Base-by-base conservation (phyloP, 2,888 invertebrate genomes). In the Ectemnius continuus region DNA sequence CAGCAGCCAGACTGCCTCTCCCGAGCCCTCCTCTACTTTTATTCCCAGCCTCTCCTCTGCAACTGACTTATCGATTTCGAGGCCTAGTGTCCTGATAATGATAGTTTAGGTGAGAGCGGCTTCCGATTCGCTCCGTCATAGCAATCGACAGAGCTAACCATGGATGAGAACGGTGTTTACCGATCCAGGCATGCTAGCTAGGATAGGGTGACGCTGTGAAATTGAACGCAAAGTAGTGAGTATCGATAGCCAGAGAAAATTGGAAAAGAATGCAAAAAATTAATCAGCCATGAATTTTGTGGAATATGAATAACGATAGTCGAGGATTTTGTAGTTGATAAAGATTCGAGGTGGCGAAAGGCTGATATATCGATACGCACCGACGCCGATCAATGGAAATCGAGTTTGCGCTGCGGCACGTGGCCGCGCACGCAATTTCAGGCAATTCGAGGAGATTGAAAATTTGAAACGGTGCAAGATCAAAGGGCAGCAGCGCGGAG, bases 201-300 rank as follows among this genome's bases (percentile, higher is more conserved):
- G 58, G 66, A 60, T 73, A 67, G 76, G 73, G 70, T 70, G 73
- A 81, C 74, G 71, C 68, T 70, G 66, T 66, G 84, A 84, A 80
- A 85, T 86, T 83, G 83, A 83, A 84, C 78, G 83, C 79, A 82
- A 81, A 84, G 73, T 77, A 76, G 77, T 65, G 45, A 65, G 65
- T 73, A 57, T 67, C 48, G 56, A 45, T 13, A 26, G 46, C 1
- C 13, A 13, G 6, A 0, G 5, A 16, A 20, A 23, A 13, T 45
- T 8, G 18, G 5, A 6, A 23, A 23, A 6, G 2, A 45, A 59
- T n/a, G n/a, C 16, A 28, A 13, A 26, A 52, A 48, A 14, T 23
- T 23, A 48, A 60, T 68, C 23, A 68, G 63, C 47, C 47, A 61
- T 23, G 3, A 20, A 20, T 1, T 20, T 2, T 20, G 20, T 20